Conservation (phyloP, 2,888 invertebrate species). For the Polia nebulosa region DNA sequence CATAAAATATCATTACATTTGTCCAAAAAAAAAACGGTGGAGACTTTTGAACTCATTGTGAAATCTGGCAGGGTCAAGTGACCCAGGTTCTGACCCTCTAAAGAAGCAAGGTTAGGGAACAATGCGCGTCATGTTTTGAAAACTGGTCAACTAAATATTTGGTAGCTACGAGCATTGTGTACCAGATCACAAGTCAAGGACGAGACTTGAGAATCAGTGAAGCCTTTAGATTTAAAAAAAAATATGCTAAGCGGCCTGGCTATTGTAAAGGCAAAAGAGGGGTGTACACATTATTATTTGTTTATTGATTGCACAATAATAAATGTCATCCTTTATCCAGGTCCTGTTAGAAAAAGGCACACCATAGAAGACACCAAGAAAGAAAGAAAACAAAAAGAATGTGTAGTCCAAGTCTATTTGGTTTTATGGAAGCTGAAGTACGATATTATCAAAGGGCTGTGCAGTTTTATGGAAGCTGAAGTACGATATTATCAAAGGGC, state of each 20-base stretch:
- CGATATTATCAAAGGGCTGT: no score
- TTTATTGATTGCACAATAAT: background rate
- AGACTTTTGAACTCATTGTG: constrained; percentile 22
- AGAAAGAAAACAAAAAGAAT: background rate
- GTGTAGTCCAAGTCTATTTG: background rate
- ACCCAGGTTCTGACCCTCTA: constrained; percentile 18
- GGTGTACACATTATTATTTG: background rate
- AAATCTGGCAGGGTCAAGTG: constrained; percentile 21
- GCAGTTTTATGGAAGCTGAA: no score
- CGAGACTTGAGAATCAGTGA: background rate
- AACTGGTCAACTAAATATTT: constrained; percentile 10
- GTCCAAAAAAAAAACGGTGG: background rate
- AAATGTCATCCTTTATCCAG: background rate
- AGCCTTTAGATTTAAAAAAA: no score
- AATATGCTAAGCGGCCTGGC: background rate
- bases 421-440: no score
- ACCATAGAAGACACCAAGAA: background rate
- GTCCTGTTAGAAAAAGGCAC: background rate
- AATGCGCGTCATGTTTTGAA: constrained; percentile 32
- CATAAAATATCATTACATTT: background rate
- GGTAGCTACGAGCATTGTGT: constrained; percentile 16
- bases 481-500: no score
- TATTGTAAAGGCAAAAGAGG: background rate
- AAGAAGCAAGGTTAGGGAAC: constrained; percentile 31
- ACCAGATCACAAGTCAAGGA: constrained; percentile 17